Conservation (phyloP, 2,888 invertebrate species). For the Pemphredon lugubris region DNA sequence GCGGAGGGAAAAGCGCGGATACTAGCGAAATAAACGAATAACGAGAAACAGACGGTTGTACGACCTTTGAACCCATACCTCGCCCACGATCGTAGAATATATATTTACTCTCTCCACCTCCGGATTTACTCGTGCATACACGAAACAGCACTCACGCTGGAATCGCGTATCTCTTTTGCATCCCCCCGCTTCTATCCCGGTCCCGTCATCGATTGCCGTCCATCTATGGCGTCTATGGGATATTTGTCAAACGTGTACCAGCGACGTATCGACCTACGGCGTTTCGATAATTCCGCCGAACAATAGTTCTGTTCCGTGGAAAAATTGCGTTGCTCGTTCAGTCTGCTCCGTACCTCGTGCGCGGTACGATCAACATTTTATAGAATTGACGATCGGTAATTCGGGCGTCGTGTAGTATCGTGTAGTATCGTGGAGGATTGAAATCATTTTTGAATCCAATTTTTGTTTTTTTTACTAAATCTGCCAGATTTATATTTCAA, state of each 20-base stretch:
- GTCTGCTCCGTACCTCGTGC: too few relatives aligned
- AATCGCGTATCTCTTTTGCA: constrained; percentile 57
- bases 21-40: constrained; percentile 44
- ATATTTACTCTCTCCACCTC: constrained; percentile 68
- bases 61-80: constrained; percentile 49
- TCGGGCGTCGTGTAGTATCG: too few relatives aligned
- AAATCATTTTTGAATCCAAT: too few relatives aligned
- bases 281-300: background rate
- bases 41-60: constrained; percentile 43
- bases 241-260: constrained; percentile 54
- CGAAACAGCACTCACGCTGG: constrained; percentile 75
- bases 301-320: background rate
- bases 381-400: too few relatives aligned
- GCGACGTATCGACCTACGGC: constrained; percentile 21
- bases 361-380: too few relatives aligned
- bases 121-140: constrained; percentile 76
- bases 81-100: constrained; percentile 55
- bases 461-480: too few relatives aligned
- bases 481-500: too few relatives aligned
- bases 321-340: too few relatives aligned
- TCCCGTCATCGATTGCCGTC: constrained; percentile 28
- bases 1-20: constrained; percentile 2
- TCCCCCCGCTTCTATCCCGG: constrained; percentile 10
- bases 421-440: too few relatives aligned
- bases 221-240: constrained; percentile 16